Percentiles rank a stretch among this genome's conserved stretches.
These are phyloP conservation scores for Amorpha juglandis DNA, from an alignment of 2,888 invertebrate species.

Conservation along the genomic window DNA sequence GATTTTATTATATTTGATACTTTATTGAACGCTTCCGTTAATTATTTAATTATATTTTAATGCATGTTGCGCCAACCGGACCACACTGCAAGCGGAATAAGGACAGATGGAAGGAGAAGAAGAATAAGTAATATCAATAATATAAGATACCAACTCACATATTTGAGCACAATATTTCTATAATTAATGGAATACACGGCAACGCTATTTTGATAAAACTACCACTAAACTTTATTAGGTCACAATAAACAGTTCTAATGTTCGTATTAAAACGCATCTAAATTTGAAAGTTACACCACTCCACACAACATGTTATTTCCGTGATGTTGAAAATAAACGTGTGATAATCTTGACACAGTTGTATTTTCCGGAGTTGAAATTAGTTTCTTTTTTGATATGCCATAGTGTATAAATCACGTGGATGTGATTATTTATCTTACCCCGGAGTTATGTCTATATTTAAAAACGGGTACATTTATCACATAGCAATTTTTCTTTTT, in stretches of 20 bases:
- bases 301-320: constrained; percentile 1
- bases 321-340: constrained; percentile 1
- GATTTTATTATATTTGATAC: no score
- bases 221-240: constrained; percentile 53
- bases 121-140: no score
- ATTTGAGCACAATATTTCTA: no score
- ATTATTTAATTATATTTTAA: no score
- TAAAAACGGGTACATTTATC: not conserved
- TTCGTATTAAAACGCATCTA: constrained; percentile 16
- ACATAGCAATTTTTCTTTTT: not conserved
- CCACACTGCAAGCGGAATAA: no score
- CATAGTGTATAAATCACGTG: not conserved
- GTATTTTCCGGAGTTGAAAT: constrained; percentile 1
- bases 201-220: not conserved
- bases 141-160: no score
- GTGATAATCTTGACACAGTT: constrained; percentile 22
- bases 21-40: no score
- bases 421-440: not conserved
- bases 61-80: no score
- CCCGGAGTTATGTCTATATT: not conserved
- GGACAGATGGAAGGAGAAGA: no score
- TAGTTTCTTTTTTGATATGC: constrained; percentile 12
- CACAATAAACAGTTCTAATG: constrained; percentile 38
- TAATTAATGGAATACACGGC: no score
- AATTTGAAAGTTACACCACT: constrained; percentile 25